A percentile compares a stretch with the other conserved stretches of the same genome.
These are phyloP conservation scores for Hylaea fasciaria DNA, from an alignment of 2,888 invertebrate species.

Conservation along the genomic window DNA sequence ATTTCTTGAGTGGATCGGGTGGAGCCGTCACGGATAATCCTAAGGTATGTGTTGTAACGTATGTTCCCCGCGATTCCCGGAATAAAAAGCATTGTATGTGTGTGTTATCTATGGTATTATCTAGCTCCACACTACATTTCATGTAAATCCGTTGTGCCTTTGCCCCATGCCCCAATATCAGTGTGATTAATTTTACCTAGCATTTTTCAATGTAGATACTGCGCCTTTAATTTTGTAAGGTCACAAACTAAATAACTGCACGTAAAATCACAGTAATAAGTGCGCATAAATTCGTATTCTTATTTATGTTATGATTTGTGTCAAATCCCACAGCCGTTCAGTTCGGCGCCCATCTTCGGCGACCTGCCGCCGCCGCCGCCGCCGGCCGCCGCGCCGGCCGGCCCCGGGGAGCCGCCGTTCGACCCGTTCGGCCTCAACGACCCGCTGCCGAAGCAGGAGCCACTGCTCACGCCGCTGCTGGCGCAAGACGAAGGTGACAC, in stretches of 20 bases:
- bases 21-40: constrained; percentile 53
- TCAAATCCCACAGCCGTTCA: constrained; percentile 55
- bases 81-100: no score
- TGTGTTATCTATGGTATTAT: no score
- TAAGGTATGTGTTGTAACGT: neutral
- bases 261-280: no score
- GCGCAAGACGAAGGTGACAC: constrained; percentile 67
- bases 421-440: constrained; percentile 87
- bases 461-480: constrained; percentile 68
- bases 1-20: constrained; percentile 71
- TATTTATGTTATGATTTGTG: neutral
- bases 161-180: no score
- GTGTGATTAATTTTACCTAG: no score
- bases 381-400: constrained; percentile 48
- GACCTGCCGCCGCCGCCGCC: constrained; percentile 70
- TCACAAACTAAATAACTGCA: no score
- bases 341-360: constrained; percentile 71
- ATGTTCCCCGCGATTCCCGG: no score
- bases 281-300: no score
- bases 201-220: no score
- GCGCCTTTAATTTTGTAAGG: no score
- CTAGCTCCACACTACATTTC: no score
- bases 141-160: no score
- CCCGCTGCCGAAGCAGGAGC: constrained; percentile 74
- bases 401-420: constrained; percentile 74